Base-by-base conservation (phyloP, 1,140 invertebrate species). In the Zelostemma sp. region DNA sequence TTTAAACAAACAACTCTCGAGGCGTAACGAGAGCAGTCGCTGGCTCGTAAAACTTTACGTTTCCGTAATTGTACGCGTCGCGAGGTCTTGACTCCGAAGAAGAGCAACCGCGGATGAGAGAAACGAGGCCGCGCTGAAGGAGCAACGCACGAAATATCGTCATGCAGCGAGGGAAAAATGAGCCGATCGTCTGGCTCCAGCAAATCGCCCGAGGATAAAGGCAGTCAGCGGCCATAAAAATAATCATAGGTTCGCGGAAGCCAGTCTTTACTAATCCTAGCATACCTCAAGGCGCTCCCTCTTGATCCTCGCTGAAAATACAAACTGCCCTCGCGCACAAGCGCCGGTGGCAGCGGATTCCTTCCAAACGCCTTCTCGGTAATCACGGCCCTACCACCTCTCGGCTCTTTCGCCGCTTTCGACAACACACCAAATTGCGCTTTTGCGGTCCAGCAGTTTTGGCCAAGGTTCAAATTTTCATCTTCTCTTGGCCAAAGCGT, bases 101-200 rank as follows among this genome's bases (percentile, higher is more conserved):
- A 11, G 28, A 11, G 11, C 5, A 31, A 31, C 11, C 28, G 11
- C 28, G 28, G 28, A n/a, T n/a, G n/a, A n/a, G n/a, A n/a, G n/a
- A 31, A 31, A 31, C 28, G 28, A 5, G 28, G 28, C 28, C 28
- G 35, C 35, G 35, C 11, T 15, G 5, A 2, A 12, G 14, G 14
- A 12, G 2, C 35, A 11, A 40, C 35, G n/a, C 3, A 2, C 35
- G 11, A 40, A 5, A 11, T 5, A 55, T 69, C 45, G 67, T 69
- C 63, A 69, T 45, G 63, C 56, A 45, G 67, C 47, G 57, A 61
- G 60, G 11, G n/a, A 70, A 70, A 61, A 65, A 70, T 61, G 48
- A 56, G 61, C 31, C 35, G 21, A 11, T 62, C 17, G 67, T 69
- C 67, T 60, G 53, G 59, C 43, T 21, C 51, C 6, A 33, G 18